Conservation (phyloP, 2,888 invertebrate genomes). For the Drosophila siamana region DNA sequence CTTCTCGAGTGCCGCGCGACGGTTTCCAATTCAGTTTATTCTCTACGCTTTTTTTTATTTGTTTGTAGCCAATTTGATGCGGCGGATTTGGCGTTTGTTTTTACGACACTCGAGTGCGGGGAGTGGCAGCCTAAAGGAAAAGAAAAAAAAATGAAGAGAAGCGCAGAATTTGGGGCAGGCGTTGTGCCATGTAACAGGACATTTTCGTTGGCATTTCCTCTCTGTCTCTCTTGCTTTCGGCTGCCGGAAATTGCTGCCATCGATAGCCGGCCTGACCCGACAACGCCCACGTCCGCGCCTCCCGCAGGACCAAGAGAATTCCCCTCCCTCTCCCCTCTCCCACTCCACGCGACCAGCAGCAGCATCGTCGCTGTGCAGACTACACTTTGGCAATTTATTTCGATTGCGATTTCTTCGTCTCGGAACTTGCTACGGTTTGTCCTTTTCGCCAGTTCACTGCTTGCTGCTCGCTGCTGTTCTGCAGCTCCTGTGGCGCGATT, state of each 20-base stretch:
- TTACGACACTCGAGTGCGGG: conserved; percentile 60
- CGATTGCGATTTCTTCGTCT: conserved; percentile 63
- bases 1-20: conserved; percentile 45
- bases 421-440: conserved; percentile 52
- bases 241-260: conserved; percentile 77
- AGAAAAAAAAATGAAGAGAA: not conserved
- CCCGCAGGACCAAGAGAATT: too few relatives aligned
- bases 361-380: too few relatives aligned
- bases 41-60: conserved; percentile 31
- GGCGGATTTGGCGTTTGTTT: conserved; percentile 77
- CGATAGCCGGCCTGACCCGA: conserved; percentile 58
- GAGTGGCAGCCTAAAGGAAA: conserved; percentile 1
- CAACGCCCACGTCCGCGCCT: conserved; percentile 40
- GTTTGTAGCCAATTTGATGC: conserved; percentile 69
- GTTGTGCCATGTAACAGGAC: conserved; percentile 68
- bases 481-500: conserved; percentile 45
- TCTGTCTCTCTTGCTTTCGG: conserved; percentile 16
- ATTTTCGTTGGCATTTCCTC: conserved; percentile 43
- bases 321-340: not conserved
- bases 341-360: conserved; percentile 31
- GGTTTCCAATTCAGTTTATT: conserved; percentile 66
- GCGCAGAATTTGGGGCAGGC: conserved; percentile 28
- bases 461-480: not conserved
- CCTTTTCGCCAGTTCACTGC: conserved; percentile 28
- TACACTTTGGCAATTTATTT: conserved; percentile 79